Evolutionary conservation across 2,888 invertebrate species (phyloP).

Genomic region (Lepidochrysops patricia): DNA sequence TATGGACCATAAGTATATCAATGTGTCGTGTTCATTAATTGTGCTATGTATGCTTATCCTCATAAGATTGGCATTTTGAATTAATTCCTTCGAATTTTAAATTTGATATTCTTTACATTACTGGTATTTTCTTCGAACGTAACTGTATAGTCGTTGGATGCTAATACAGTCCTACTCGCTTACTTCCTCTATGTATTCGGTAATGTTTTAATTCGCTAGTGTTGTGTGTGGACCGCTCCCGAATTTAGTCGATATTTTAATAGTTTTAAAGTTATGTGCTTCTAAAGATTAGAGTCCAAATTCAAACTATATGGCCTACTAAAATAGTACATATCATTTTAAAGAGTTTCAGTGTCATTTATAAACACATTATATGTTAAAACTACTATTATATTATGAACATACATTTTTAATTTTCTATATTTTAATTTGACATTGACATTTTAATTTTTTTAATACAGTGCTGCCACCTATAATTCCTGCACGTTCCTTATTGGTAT

Average conservation of each 20-base stretch:
- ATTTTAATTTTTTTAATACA: too few relatives aligned
- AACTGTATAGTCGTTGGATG: background rate
- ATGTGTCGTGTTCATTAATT: background rate
- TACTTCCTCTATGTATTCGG: background rate
- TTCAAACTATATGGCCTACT: too few relatives aligned
- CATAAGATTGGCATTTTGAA: background rate
- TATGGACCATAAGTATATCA: background rate
- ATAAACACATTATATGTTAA: too few relatives aligned
- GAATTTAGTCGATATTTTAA: background rate
- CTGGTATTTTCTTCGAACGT: background rate
- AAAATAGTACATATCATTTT: too few relatives aligned
- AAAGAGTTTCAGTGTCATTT: too few relatives aligned
- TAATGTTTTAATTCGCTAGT: conserved; percentile 2
- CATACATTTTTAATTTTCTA: too few relatives aligned
- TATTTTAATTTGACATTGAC: too few relatives aligned
- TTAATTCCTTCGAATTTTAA: too few relatives aligned
- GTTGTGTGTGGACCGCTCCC: conserved; percentile 5
- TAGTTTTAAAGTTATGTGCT: background rate
- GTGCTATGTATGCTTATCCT: background rate
- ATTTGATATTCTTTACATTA: background rate
- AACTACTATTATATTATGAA: too few relatives aligned
- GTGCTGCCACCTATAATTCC: too few relatives aligned
- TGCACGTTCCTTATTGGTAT: too few relatives aligned
- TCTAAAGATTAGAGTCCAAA: too few relatives aligned
- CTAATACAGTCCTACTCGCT: background rate